These are phyloP conservation scores for Drosophila rellima DNA, from an alignment of 2,888 invertebrate species.

Conservation along the genomic window DNA sequence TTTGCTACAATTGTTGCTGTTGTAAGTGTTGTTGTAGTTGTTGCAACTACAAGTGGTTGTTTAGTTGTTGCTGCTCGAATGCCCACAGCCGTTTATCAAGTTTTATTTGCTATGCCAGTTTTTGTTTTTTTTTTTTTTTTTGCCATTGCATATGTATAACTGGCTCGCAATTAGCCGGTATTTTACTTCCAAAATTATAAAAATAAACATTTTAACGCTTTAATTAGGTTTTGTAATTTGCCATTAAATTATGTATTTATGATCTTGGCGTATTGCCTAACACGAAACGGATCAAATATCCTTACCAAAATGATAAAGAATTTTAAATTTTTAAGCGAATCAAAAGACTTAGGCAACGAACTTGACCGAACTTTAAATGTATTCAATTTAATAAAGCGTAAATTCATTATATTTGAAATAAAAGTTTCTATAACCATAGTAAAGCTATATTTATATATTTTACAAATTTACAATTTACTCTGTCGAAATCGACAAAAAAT, in stretches of 20 bases:
- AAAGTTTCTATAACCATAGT: too few species aligned
- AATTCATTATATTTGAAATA: too few species aligned
- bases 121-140: slow-evolving; percentile 10
- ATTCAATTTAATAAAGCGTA: too few species aligned
- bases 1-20: slow-evolving; percentile 31
- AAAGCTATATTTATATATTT: too few species aligned
- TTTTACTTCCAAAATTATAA: slow-evolving; percentile 55
- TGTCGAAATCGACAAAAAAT: not conserved
- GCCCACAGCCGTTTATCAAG: slow-evolving; percentile 49
- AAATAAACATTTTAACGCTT: slow-evolving; percentile 57
- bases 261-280: slow-evolving; percentile 37
- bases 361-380: not conserved
- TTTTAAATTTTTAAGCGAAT: not conserved
- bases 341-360: slow-evolving; percentile 43
- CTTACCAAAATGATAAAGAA: slow-evolving; percentile 11
- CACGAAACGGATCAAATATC: slow-evolving; percentile 19
- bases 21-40: slow-evolving; percentile 20
- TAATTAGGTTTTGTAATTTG: slow-evolving; percentile 65
- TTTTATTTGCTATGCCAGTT: slow-evolving; percentile 34
- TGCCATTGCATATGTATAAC: slow-evolving; percentile 42
- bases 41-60: slow-evolving; percentile 20
- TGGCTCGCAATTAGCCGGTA: slow-evolving; percentile 58
- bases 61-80: slow-evolving; percentile 37
- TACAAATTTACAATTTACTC: not conserved
- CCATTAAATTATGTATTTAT: slow-evolving; percentile 39